Base-by-base conservation (phyloP, 2,113 vertebrate species). In the Clinocottus analis region DNA sequence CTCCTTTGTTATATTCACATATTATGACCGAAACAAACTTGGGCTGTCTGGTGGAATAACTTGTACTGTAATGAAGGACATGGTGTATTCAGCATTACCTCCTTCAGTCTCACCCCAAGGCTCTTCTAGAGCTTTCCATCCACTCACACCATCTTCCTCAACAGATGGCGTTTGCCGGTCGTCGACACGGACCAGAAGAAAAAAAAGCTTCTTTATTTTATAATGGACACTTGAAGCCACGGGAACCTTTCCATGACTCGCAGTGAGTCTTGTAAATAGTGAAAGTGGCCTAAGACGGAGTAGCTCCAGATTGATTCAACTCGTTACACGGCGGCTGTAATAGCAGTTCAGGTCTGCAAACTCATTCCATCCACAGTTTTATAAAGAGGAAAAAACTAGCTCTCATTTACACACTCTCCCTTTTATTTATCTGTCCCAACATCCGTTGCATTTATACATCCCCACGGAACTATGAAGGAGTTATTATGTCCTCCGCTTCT, bases 401-500 rank as follows among this genome's bases (percentile, higher is more conserved):
- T 85, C 63, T 77, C 31, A 69, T 84, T 79, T 80, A 87, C 65
- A 67, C 56, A 45, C 61, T 41, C 7, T 2, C 45, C 43, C 43
- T 5, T 51, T 49, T 49, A 39, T 80, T 66, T 53, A 74, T 79
- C 69, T 13, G n/a, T 76, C 72, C 49, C 56, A 33, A 61, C 21
- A 74, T 35, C 41, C 27, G 23, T 79, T 82, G 82, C 73, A 63
- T 85, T 85, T 83, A 85, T 84, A 60, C 80, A 67, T 87, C 83
- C 77, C 82, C 2, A 11, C 77, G 82, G 83, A 82, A 66, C 79
- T 75, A 85, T 87, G 80, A 90, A 74, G 55, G 45, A 78, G 76
- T 80, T 61, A 83, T 87, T 74, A 87, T 87, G 70, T 76, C 77
- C 72, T 85, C 60, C 4, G 5, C 53, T 60, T 64, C 60, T 23